Conservation (phyloP, 2,888 invertebrate genomes). For the Drosophila setosimentum region DNA sequence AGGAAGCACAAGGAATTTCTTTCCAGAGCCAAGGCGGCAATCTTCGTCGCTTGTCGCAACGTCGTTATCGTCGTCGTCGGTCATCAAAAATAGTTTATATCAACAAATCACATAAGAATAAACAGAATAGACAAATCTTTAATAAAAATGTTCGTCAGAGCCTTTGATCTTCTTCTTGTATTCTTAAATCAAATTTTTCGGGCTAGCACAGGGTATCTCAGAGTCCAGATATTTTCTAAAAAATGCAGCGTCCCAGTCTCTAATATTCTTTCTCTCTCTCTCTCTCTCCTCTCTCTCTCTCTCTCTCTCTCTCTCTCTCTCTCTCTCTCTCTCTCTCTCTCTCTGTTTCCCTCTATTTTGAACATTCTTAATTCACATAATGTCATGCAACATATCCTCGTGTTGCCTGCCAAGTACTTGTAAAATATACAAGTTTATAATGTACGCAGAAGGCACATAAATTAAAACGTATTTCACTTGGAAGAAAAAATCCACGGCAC, state of each 20-base stretch:
- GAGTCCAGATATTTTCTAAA: neutral
- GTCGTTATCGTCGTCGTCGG: rapidly evolving
- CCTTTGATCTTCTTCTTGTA: neutral
- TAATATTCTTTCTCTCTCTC: neutral
- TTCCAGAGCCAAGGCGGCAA: neutral
- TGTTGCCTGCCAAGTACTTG: slow-evolving; percentile 71
- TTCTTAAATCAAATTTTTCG: neutral
- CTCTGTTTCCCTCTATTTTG: neutral
- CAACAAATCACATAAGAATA: neutral
- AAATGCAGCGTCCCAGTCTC: no score
- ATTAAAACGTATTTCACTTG: slow-evolving; percentile 82
- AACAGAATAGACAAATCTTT: neutral
- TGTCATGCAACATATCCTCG: slow-evolving; percentile 68
- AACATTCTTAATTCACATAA: slow-evolving; percentile 38
- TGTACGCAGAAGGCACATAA: slow-evolving; percentile 73
- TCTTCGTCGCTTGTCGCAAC: neutral
- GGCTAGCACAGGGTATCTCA: neutral
- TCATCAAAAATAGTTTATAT: neutral
- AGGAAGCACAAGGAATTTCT: neutral
- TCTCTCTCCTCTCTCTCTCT: neutral
- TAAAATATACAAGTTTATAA: slow-evolving; percentile 69
- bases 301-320: neutral
- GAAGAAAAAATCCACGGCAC: slow-evolving; percentile 77
- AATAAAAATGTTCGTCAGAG: neutral
- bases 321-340: neutral